phyloP scores from a whole-genome alignment of 2,888 invertebrate species.

The Matsumyia berberina region DNA sequence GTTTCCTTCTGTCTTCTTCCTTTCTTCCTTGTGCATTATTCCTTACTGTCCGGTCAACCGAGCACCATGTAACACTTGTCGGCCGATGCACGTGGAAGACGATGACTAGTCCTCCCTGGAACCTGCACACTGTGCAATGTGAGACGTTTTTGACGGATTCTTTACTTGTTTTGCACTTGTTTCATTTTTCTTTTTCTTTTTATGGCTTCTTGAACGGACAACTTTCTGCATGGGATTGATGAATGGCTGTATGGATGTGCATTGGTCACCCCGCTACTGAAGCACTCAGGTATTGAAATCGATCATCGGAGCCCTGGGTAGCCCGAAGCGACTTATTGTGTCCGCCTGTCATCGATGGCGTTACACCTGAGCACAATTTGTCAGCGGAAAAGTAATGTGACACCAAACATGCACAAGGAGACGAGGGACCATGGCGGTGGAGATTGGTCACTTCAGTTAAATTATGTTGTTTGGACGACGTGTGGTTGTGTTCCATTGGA shows the following conservation, averaged over 20 bases:
- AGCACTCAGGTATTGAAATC: slow-evolving; percentile 66
- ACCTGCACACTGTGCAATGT: slow-evolving; percentile 59
- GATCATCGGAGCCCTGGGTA: slow-evolving; percentile 55
- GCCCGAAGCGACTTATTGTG: slow-evolving; percentile 39
- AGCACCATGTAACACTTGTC: slow-evolving; percentile 28
- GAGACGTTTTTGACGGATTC: slow-evolving; percentile 58
- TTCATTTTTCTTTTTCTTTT: slow-evolving; percentile 4
- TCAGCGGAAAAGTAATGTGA: slow-evolving; percentile 70
- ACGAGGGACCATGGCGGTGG: neutral
- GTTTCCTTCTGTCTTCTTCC: slow-evolving; percentile 7
- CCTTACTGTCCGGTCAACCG: neutral
- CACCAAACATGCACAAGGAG: slow-evolving; percentile 40
- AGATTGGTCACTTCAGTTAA: slow-evolving; percentile 51
- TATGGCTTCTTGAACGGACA: slow-evolving; percentile 54
- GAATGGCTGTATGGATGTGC: slow-evolving; percentile 31
- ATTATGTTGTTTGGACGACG: slow-evolving; percentile 54
- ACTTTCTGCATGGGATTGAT: neutral
- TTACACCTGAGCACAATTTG: slow-evolving; percentile 72
- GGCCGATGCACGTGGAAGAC: slow-evolving; percentile 39
- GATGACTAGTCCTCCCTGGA: slow-evolving; percentile 36
- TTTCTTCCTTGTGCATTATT: slow-evolving; percentile 2
- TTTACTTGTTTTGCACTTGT: slow-evolving; percentile 45
- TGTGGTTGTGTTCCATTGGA: neutral
- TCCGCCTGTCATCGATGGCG: slow-evolving; percentile 68
- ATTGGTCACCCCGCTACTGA: neutral